Evolutionary conservation across 30 jellyfish, hydroid and myxozoan species (phyloP).

Genomic region (Aurelia aurita): DNA sequence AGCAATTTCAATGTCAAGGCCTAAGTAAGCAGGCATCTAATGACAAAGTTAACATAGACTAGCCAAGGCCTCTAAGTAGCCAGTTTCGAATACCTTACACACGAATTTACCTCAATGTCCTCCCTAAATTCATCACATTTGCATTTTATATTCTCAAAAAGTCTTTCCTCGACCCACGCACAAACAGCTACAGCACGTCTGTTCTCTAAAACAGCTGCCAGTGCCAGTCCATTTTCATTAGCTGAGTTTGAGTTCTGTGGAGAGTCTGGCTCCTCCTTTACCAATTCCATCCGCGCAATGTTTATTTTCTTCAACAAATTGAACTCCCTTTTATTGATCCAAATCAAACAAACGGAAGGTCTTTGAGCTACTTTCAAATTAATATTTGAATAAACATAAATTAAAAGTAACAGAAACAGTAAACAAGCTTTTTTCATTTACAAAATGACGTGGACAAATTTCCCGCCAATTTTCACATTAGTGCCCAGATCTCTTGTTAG

Average conservation of each 20-base stretch:
- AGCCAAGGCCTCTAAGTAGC: too few species aligned
- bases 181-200: neutral
- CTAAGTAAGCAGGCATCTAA: too few species aligned
- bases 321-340: too few species aligned
- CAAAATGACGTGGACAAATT: neutral
- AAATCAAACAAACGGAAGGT: too few species aligned
- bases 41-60: too few species aligned
- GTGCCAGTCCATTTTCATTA: neutral
- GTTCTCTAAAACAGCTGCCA: neutral
- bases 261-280: conserved; percentile 12
- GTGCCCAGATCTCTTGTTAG: conserved; percentile 1
- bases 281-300: neutral
- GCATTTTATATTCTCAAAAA: neutral
- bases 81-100: too few species aligned
- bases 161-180: neutral
- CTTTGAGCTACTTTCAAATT: too few species aligned
- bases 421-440: too few species aligned
- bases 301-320: neutral
- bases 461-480: conserved; percentile 3
- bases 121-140: neutral
- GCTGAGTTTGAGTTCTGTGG: neutral
- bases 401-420: too few species aligned
- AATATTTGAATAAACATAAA: too few species aligned
- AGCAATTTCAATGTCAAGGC: too few species aligned
- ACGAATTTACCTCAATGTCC: neutral